Base-by-base conservation (phyloP, 1,140 invertebrate genomes). In the Pentalonia nigronervosa region DNA sequence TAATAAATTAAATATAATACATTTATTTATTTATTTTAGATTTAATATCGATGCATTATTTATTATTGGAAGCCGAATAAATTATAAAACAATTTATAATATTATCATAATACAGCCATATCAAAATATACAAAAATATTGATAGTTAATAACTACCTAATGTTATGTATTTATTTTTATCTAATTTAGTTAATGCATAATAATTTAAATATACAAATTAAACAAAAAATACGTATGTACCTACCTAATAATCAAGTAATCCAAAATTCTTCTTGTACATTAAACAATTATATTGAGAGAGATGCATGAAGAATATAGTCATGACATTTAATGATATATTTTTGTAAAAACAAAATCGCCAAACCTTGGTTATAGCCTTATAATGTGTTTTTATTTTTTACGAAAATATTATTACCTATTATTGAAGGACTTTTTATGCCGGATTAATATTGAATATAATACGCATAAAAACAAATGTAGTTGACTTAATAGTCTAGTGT, bases 321-420 rank as follows among this genome's bases (percentile, higher is more conserved):
- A 67, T 67, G 60, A 67, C 30, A 67, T 67, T n/a, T 30, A 67
- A 67, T 67, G 4, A 81, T 81, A 81, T 45, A 45, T 84, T 41
- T 45, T 11, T 30, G 9, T 45, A 87, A 30, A 56, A 89, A 56
- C 50, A 7, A 56, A 56, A 50, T 30, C 6, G 34, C 7, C n/a
- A 20, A 34, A 89, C 87, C 87, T 89, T 89, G 87, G 11, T 53
- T 36, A 89, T 76, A 76, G 60, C 60, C 60, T 76, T 76, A 67
- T 41, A 30, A 41, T 41, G 41, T 53, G 48, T 34, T 89, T 89
- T 50, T 89, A 9, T 48, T 53, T 53, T 30, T 88, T 89, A 7
- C 21, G 21, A 89, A 89, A 89, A 89, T 56, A 36, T 89, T 56
- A 36, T 89, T 89, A 89, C 50, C 50, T 53, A 21, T 89, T 7